These are phyloP conservation scores for Cephus rjabovi DNA, from an alignment of 2,888 invertebrate genomes.

Conservation along the genomic window DNA sequence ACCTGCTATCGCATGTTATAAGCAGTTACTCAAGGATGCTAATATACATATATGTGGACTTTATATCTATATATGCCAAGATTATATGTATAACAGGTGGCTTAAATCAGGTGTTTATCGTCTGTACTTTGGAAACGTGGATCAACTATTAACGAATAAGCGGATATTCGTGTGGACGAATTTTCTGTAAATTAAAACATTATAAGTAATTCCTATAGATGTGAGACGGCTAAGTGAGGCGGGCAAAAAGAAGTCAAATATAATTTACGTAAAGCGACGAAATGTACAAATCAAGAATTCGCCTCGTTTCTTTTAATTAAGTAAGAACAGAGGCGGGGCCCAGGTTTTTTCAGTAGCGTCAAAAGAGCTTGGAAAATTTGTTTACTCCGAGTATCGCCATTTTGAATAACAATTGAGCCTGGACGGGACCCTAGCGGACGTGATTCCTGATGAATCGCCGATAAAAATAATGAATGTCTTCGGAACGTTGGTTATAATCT, in stretches of 20 bases:
- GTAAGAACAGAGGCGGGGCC: neutral
- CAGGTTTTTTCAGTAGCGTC: neutral
- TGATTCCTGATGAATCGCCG: conserved; percentile 24
- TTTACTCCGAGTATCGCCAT: neutral
- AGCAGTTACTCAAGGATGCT: neutral
- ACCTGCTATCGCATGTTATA: neutral
- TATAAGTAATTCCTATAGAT: neutral
- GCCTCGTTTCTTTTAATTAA: neutral
- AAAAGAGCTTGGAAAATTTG: neutral
- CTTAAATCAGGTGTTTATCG: neutral
- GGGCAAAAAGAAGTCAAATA: neutral
- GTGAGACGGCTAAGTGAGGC: neutral
- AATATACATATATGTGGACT: neutral
- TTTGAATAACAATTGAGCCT: neutral
- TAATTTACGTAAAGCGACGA: neutral
- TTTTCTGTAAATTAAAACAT: neutral
- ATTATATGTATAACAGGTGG: neutral
- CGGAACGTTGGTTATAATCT: neutral
- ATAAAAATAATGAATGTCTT: conserved; percentile 33
- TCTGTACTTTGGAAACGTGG: neutral
- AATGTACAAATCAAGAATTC: neutral
- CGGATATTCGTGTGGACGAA: neutral
- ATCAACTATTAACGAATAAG: neutral
- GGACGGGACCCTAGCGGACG: neutral
- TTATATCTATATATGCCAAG: neutral